Conservation (phyloP, 2,113 vertebrate species). For the Geothlypis trichas region DNA sequence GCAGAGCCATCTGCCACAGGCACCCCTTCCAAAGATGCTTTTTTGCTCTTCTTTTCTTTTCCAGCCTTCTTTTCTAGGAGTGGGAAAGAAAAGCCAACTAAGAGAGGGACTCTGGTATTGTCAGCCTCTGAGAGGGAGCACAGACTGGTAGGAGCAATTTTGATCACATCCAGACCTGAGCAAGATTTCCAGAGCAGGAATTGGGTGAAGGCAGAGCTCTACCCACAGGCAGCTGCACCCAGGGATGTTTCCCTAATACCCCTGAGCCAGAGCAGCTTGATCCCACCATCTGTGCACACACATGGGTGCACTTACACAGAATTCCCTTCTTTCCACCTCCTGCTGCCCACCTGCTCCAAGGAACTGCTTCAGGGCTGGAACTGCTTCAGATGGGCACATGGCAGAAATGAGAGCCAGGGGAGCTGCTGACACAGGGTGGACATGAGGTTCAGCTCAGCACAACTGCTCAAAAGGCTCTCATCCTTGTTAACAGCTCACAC, state of each 20-base stretch:
- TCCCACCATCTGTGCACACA: not conserved
- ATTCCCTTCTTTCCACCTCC: not conserved
- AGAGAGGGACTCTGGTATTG: not conserved
- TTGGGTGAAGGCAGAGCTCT: not conserved
- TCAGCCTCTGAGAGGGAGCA: not conserved
- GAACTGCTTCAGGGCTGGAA: not conserved
- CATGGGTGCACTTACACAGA: not conserved
- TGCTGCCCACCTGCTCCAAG: not conserved
- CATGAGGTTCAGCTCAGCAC: not conserved
- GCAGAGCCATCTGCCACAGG: slow-evolving; percentile 17
- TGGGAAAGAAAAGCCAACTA: not conserved
- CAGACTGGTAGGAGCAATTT: not conserved
- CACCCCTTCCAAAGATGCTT: not conserved
- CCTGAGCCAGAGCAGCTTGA: not conserved
- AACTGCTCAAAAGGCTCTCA: not conserved
- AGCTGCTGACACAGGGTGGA: not conserved
- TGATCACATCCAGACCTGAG: not conserved
- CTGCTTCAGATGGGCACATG: not conserved
- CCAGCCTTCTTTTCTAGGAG: slow-evolving; percentile 62
- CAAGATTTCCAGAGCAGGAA: not conserved
- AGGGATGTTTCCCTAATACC: not conserved
- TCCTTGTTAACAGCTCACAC: not conserved
- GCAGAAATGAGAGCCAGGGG: not conserved
- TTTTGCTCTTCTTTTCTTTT: slow-evolving; percentile 73
- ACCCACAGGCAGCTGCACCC: not conserved